Conservation (phyloP, 2,113 vertebrate genomes). For the Cyanoliseus patagonus region DNA sequence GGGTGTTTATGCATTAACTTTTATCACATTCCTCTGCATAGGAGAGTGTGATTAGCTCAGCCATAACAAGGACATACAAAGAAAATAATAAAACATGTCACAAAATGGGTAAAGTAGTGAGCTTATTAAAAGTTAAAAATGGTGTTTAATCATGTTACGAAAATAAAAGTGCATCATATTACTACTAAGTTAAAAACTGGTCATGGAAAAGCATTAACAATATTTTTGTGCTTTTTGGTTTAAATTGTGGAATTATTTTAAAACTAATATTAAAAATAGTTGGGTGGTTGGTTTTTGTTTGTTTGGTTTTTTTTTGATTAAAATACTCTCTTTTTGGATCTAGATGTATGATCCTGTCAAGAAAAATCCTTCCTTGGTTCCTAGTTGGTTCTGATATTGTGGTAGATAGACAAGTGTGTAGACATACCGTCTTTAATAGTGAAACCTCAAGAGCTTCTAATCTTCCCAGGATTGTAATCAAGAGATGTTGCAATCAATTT, state of each 20-base stretch:
- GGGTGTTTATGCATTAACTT: neutral
- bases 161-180: neutral
- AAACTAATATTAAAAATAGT: neutral
- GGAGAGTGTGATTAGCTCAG: neutral
- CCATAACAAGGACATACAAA: neutral
- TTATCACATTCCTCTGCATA: neutral
- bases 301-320: neutral
- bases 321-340: neutral
- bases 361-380: neutral
- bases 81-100: neutral
- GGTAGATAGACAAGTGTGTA: neutral
- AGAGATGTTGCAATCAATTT: conserved; percentile 2
- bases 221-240: neutral
- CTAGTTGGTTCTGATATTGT: neutral
- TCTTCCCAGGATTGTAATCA: neutral
- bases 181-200: neutral
- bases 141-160: neutral
- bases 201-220: neutral
- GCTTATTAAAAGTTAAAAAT: neutral
- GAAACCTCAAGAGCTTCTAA: neutral
- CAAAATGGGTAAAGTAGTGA: neutral
- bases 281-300: neutral
- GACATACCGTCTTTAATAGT: neutral
- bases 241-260: neutral
- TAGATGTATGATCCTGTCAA: neutral